Conservation (phyloP, 2,113 vertebrate species). For the Cynopterus brachyotis region DNA sequence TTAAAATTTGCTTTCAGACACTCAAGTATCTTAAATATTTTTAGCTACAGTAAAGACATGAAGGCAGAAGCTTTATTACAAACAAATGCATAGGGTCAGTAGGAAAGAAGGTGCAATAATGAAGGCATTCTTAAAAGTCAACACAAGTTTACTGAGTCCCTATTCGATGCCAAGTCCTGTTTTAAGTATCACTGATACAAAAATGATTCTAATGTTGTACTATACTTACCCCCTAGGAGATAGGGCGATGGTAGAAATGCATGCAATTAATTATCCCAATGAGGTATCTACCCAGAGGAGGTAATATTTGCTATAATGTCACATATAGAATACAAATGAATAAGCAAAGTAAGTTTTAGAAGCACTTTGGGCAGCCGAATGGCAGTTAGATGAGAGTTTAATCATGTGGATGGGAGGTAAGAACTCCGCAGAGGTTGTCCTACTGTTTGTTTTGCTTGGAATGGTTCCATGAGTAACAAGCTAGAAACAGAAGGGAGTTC, state of each 20-base stretch:
- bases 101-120: not conserved
- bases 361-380: not conserved
- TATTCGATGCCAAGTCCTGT: not conserved
- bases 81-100: not conserved
- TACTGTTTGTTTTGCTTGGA: conserved; percentile 54
- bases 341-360: not conserved
- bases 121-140: not conserved
- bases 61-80: not conserved
- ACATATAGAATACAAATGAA: not conserved
- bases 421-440: not conserved
- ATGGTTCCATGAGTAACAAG: not conserved
- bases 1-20: not conserved
- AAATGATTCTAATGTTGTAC: not conserved
- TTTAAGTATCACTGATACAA: not conserved
- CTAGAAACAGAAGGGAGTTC: conserved; percentile 31
- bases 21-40: not conserved
- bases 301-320: not conserved
- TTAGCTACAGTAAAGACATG: not conserved
- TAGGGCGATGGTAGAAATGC: not conserved
- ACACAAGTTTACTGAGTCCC: not conserved
- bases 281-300: not conserved
- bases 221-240: not conserved
- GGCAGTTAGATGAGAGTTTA: conserved; percentile 12
- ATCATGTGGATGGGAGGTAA: not conserved
- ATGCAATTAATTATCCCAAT: not conserved